Evolutionary conservation across 2,113 vertebrate species (phyloP), one percentile per base, ranked within the genome.

Genomic region (Cryptotis parvus): DNA sequence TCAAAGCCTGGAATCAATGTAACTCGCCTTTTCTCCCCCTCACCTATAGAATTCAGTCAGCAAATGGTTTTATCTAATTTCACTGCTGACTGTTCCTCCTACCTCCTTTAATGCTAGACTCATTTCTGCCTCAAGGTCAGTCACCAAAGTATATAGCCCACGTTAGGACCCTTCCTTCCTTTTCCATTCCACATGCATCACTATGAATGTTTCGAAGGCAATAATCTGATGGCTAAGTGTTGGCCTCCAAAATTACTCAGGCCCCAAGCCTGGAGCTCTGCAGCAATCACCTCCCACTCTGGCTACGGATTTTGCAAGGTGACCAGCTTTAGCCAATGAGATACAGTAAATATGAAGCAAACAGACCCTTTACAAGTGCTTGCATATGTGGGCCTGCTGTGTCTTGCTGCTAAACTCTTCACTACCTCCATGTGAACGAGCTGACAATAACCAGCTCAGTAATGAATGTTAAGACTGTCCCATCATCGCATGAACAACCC

Each of bases 121-220:
- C 77, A 95, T 52, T 90, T 93, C 75, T 82, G 4, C 69, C 39
- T 77, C 31, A 87, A 73, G 15, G 43, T 73, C 20, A 73, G 37
- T 49, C 68, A 93, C 76, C 45, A 92, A 90, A 89, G 15, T 70
- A 81, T 27, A 69, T 7, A 79, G 55, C 26, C 52, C 72, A 24
- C 6, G 22, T 85, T 74, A 55, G n/a, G 24, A 68, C 26, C 73
- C 26, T 8, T 39, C 12, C 7, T 10, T 39, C 9, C 10, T 84
- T 43, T 35, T 77, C 9, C 70, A 20, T 69, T 87, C 73, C 58
- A 81, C 9, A 37, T 0, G 35, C 35, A 45, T 3, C 66, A 84
- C 45, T 37, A 61, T 5, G 20, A 22, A 16, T 58, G 20, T 68
- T 33, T 68, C 15, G 80, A 37, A 77, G 31, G 9, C 78, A 84